A percentile compares a stretch with the other conserved stretches of the same genome.
These are phyloP conservation scores for Nezara viridula DNA, from an alignment of 2,888 invertebrate genomes.

Conservation along the genomic window DNA sequence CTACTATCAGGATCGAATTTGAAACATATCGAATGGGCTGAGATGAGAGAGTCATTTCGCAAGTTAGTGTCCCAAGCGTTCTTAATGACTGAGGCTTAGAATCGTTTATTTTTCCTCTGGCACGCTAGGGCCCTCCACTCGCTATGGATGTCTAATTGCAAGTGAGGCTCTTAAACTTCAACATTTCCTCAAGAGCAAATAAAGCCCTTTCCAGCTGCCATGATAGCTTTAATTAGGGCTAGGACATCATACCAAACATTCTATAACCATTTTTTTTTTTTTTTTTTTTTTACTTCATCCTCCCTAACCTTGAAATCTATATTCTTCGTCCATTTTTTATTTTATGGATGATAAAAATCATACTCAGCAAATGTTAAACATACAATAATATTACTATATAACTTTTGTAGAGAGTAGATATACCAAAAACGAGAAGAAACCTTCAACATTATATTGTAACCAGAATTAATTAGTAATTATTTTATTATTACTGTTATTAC, in stretches of 20 bases:
- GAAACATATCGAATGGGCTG: slow-evolving; percentile 23
- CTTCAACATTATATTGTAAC: too few species aligned
- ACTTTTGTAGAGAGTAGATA: too few species aligned
- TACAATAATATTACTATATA: too few species aligned
- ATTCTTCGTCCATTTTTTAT: too few species aligned
- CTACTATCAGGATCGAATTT: neutral
- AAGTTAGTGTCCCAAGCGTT: slow-evolving; percentile 10
- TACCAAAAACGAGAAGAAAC: too few species aligned
- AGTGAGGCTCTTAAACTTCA: slow-evolving; percentile 17
- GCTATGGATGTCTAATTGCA: slow-evolving; percentile 23
- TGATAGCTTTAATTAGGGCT: neutral
- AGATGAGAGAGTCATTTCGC: slow-evolving; percentile 28
- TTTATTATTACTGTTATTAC: too few species aligned
- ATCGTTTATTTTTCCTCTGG: slow-evolving; percentile 16
- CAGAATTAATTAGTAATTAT: too few species aligned
- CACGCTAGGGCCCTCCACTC: neutral
- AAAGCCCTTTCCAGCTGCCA: neutral
- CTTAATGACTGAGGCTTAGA: neutral
- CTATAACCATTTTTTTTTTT: too few species aligned
- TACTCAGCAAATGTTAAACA: too few species aligned
- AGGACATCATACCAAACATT: neutral
- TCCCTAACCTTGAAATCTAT: too few species aligned
- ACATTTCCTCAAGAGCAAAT: slow-evolving; percentile 28
- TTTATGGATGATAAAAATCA: too few species aligned
- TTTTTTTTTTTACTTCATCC: too few species aligned